Evolutionary conservation across 2,797 vertebrate genomes (phyloP), one percentile per base, ranked within the genome.

Genomic region (Limosa lapponica): DNA sequence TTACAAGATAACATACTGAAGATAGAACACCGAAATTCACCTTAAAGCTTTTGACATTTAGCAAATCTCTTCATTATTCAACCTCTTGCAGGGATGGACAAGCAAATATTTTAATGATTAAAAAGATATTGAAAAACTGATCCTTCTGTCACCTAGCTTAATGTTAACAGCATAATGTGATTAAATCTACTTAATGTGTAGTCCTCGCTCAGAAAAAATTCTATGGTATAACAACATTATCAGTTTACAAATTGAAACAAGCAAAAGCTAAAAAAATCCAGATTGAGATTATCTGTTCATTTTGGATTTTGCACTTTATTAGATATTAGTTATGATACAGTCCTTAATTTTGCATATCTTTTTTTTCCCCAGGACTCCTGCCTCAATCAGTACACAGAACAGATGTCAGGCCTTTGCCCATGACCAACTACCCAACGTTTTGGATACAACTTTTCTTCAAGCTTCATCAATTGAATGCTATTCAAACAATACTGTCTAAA

Each of bases 81-180:
- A 52, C n/a, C 32, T 81, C 67, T 75, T 66, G 36, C 46, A 86
- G 67, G 39, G 52, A 94, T 71, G 61, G 87, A 77, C 14, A 54
- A 82, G 78, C 37, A 91, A 93, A 90, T 95, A 84, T 59, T 89
- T 96, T 83, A 74, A 54, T 92, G 66, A 89, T 87, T 89, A 64
- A 94, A 95, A 97, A 75, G 62, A 72, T 57, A 72, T 1, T 55
- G 59, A 91, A 52, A 92, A 94, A 52, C 36, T 61, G 59, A 90
- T 91, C 37, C 43, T 90, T 73, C 75, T 67, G 49, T 94, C 72
- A 78, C 55, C 44, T 30, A 81, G 32, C 37, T 79, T 85, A 95
- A 83, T 7, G 78, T 57, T 86, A 96, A 81, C 58, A 4, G 5
- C 20, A 67, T 70, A 83, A 69, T 51, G 67, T 66, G 44, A 86